A percentile compares a stretch with the other conserved stretches of the same genome.
phyloP scores from a whole-genome alignment of 1,140 invertebrate species.

The Steinernema feltiae region DNA sequence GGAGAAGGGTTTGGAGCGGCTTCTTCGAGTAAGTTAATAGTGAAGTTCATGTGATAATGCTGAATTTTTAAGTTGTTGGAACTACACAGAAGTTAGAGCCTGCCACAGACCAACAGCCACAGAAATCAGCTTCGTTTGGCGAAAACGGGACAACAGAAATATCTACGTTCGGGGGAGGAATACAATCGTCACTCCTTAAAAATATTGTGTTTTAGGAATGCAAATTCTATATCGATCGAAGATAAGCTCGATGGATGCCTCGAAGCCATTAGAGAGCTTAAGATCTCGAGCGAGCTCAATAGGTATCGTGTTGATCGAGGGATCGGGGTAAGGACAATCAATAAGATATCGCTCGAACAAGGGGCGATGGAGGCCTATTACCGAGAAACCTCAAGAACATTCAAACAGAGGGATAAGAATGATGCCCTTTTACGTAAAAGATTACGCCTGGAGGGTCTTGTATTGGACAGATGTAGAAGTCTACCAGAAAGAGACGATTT shows the following conservation, averaged over 20 bases:
- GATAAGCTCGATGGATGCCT: too few species aligned
- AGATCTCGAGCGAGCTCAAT: too few species aligned
- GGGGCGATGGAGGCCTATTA: background rate
- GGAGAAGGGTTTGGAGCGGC: background rate
- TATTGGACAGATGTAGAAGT: background rate
- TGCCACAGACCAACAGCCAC: too few species aligned
- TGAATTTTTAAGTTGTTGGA: background rate
- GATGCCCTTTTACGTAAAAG: background rate
- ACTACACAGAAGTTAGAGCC: background rate
- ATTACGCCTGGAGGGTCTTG: background rate
- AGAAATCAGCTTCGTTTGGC: too few species aligned
- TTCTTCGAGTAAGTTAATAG: background rate
- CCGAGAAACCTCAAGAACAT: background rate
- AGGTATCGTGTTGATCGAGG: too few species aligned
- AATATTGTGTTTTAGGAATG: too few species aligned
- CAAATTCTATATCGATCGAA: too few species aligned
- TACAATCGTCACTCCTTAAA: too few species aligned
- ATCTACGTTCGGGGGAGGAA: constrained; percentile 49
- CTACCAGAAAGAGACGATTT: constrained; percentile 25
- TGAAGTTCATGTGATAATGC: background rate
- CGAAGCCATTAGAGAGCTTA: too few species aligned
- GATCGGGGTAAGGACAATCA: too few species aligned
- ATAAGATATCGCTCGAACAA: too few species aligned
- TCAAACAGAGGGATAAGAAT: background rate
- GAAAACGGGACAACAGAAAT: too few species aligned